A percentile compares a stretch with the other conserved stretches of the same genome.
Evolutionary conservation across 35 echinoderm and acorn worm species (phyloP).

Genomic region (Ophioderma brevispina): DNA sequence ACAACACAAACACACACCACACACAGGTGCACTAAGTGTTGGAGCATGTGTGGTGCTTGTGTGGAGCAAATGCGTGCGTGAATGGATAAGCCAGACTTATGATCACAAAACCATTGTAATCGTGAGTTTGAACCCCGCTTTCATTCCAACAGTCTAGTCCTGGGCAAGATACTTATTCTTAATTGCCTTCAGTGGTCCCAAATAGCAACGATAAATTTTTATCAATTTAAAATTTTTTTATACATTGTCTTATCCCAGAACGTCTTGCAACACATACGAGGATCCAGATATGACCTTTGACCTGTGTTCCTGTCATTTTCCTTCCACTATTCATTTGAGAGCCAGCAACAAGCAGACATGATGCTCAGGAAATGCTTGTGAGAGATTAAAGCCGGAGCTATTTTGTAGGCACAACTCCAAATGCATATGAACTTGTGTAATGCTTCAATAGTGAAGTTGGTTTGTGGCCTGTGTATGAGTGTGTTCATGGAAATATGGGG

Average conservation of each 20-base stretch:
- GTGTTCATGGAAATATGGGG: no score
- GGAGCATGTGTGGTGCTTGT: no score
- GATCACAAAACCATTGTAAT: neutral
- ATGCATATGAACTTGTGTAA: constrained; percentile 97
- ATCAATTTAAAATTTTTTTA: no score
- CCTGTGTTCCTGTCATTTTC: constrained; percentile 95
- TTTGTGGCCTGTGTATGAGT: no score
- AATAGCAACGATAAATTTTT: neutral
- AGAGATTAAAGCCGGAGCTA: constrained; percentile 86
- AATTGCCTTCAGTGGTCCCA: no score
- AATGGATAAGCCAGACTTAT: no score
- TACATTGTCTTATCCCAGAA: constrained; percentile 28
- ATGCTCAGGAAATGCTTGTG: constrained; percentile 97
- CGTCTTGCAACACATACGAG: constrained; percentile 75
- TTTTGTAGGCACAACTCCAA: constrained; percentile 91
- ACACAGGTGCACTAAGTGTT: no score
- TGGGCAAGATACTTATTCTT: no score
- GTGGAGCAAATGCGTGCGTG: no score
- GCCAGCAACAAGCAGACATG: constrained; percentile 60
- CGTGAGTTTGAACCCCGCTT: neutral
- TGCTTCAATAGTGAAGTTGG: no score
- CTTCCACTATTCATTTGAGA: constrained; percentile 99
- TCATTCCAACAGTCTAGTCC: no score
- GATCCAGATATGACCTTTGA: constrained; percentile 77
- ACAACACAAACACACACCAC: no score